Evolutionary conservation across 2,113 vertebrate genomes (phyloP).

Genomic region (Trogon melanurus): DNA sequence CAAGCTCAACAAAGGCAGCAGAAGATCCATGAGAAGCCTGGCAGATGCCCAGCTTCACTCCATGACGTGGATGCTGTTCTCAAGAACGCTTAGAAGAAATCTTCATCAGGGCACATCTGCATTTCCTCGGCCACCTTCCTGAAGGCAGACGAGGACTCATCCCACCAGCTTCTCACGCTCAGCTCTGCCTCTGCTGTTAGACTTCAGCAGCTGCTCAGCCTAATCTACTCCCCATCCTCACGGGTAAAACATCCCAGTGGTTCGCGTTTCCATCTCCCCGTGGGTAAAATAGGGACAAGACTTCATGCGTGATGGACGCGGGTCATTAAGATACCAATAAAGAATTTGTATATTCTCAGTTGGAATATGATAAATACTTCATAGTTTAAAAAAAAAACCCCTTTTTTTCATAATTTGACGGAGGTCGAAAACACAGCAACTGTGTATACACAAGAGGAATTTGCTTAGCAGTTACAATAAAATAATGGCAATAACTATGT

Average conservation of each 20-base stretch:
- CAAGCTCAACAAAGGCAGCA: not conserved
- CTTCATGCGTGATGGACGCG: accelerated
- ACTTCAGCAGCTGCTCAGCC: not conserved
- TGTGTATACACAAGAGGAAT: not conserved
- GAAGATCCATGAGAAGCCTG: not conserved
- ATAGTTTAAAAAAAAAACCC: not conserved
- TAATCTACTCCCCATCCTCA: not conserved
- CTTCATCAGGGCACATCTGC: not conserved
- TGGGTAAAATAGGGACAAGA: not conserved
- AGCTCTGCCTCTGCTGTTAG: not conserved
- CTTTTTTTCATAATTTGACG: not conserved
- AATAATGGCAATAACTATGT: not conserved
- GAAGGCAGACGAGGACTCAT: not conserved
- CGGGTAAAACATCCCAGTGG: not conserved
- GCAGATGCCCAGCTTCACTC: not conserved
- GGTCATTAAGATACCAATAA: not conserved
- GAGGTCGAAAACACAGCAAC: not conserved
- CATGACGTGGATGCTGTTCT: accelerated
- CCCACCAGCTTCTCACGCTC: not conserved
- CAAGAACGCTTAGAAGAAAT: not conserved
- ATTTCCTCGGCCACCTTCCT: not conserved
- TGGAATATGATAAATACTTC: not conserved
- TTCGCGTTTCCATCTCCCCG: not conserved
- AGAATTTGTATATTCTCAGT: not conserved
- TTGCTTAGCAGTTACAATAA: not conserved